These are phyloP conservation scores for Elymnias hypermnestra DNA, from an alignment of 1,140 invertebrate genomes.

Conservation along the genomic window DNA sequence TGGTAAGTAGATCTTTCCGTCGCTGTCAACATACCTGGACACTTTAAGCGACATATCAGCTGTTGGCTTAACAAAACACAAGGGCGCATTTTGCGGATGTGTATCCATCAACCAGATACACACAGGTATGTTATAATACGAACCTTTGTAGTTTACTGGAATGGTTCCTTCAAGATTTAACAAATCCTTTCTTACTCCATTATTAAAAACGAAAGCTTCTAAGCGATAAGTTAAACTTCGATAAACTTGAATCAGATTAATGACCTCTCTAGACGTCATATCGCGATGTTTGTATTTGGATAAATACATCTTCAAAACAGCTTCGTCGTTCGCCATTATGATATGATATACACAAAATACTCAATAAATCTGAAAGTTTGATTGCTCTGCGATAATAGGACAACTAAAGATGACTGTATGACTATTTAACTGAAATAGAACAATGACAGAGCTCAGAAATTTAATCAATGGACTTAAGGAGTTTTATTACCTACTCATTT, in stretches of 20 bases:
- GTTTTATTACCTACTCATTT: too few species aligned
- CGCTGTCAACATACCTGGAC: conserved; percentile 95
- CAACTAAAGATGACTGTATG: too few species aligned
- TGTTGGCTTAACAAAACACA: conserved; percentile 98
- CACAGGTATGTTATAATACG: conserved; percentile 96
- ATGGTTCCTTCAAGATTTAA: conserved; percentile 94
- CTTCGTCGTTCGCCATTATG: conserved; percentile 68
- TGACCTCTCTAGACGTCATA: conserved; percentile 84
- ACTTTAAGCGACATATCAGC: conserved; percentile 96
- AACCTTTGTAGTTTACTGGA: conserved; percentile 93
- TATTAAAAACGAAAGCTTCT: conserved; percentile 88
- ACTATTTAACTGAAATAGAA: too few species aligned
- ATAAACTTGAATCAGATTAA: conserved; percentile 83
- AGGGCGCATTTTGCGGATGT: conserved; percentile 97
- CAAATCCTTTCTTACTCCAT: conserved; percentile 89
- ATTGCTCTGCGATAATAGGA: too few species aligned
- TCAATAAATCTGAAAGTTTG: too few species aligned
- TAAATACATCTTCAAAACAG: conserved; percentile 75
- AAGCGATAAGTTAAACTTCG: conserved; percentile 79
- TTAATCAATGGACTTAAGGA: too few species aligned
- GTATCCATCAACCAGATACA: conserved; percentile 98
- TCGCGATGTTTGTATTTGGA: conserved; percentile 86
- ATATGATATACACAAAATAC: conserved; percentile 1
- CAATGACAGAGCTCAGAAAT: too few species aligned
- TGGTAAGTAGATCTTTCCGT: conserved; percentile 97